Base-by-base conservation (phyloP, 2,113 vertebrate genomes). In the Merops nubicus region DNA sequence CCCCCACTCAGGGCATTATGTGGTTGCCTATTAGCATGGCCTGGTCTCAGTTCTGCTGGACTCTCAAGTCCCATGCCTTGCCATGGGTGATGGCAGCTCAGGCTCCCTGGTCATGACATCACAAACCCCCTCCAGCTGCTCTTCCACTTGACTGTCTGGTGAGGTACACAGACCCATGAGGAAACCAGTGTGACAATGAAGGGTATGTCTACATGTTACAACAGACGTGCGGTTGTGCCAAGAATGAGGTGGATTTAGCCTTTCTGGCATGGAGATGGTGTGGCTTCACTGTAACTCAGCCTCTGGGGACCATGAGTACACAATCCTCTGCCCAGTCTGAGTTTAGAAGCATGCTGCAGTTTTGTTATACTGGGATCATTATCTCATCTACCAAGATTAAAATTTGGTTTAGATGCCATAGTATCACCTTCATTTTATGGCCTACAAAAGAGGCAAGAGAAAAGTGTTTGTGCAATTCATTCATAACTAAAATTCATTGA, bases 181-280 rank as follows among this genome's bases (percentile, higher is more conserved):
- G 15, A 73, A 79, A 50, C 13, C 10, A 13, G 26, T 7, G 4
- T n/a, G 18, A 6, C 12, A 57, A 16, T 29, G 25, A 57, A 47
- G 3, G 5, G 5, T 54, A 11, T 40, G 33, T 19, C 33, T 80
- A 38, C 26, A 48, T 23, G 38, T 38, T 54, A 59, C 73, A 64
- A 48, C 7, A 54, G 3, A 43, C 10, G 31, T 51, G 38, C 5
- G 59, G 6, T 2, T 68, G n/a, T 12, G 11, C 42, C 25, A 40
- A 40, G 29, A 67, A 67, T 36, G 17, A 70, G 11, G 9, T 62
- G 8, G 1, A 22, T 50, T 60, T 81, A 56, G 18, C 9, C 26
- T 56, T 45, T 45, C 11, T 43, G 33, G 3, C 0, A 1, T 0
- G 2, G 21, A 64, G 20, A 25, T 23, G 7, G 4, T 31, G 8